Base-by-base conservation (phyloP, 1,140 invertebrate genomes). In the Holotrichia oblita region DNA sequence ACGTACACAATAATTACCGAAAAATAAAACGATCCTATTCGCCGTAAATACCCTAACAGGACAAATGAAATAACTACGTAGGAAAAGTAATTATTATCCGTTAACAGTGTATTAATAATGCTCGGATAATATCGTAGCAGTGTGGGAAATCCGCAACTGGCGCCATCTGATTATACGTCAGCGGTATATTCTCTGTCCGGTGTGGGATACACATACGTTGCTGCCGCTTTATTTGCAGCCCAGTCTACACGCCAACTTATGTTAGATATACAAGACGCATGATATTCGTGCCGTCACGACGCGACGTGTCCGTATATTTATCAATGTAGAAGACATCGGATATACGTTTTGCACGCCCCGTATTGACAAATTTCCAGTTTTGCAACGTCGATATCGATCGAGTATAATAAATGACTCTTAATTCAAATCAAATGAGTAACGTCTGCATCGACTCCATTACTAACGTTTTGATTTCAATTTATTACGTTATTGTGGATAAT, bases 1-100 rank as follows among this genome's bases (percentile, higher is more conserved):
- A 40, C 40, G 20, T 42, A 76, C 41, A 76, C 75, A 76, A 76
- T 55, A 76, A 76, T 76, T 76, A 76, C 75, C 75, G 75, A 76
- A 76, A 34, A 76, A 76, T 48, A 76, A 48, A 55, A 48, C 73
- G 73, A 55, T 55, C 48, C 14, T 17, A 17, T 55, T 55, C 48
- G 14, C 64, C 64, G 12, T 22, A 74, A 74, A 74, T 40, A 74
- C 73, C 34, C 73, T 41, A 74, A 74, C 22, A 40, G 73, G n/a
- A 74, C 73, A 74, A 44, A 74, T 42, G 73, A 74, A 74, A 74
- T 74, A 74, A 74, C 73, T 44, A 74, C 73, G 41, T 74, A 74
- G 73, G 40, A 74, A 40, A 41, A 42, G 73, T 74, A 74, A 74
- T 74, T 74, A 74, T 74, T 74, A 74, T 42, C 73, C 20, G 41